A percentile compares a stretch with the other conserved stretches of the same genome.
These are phyloP conservation scores for Lepus americanus DNA, from an alignment of 2,113 vertebrate genomes.

Conservation along the genomic window DNA sequence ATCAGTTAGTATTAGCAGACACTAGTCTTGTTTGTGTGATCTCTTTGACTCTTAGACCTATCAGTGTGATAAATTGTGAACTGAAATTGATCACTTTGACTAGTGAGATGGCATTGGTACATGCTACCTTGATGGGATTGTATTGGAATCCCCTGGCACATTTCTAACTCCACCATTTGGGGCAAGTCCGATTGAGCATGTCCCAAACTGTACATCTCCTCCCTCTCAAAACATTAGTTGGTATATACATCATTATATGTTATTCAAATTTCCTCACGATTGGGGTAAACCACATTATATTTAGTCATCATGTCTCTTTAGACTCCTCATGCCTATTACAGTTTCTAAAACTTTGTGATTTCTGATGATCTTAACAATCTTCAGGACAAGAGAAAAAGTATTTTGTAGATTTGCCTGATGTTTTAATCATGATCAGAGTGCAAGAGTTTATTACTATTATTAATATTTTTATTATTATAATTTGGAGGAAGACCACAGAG, in stretches of 20 bases:
- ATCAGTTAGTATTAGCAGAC: too few relatives aligned
- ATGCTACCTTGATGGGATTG: too few relatives aligned
- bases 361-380: background rate
- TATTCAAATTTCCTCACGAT: background rate
- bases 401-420: background rate
- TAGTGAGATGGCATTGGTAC: too few relatives aligned
- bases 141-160: too few relatives aligned
- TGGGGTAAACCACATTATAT: background rate
- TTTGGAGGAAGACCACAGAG: background rate
- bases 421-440: background rate
- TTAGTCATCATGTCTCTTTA: background rate
- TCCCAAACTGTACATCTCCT: too few relatives aligned
- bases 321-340: background rate
- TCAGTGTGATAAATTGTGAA: too few relatives aligned
- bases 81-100: too few relatives aligned
- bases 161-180: too few relatives aligned
- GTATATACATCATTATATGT: background rate
- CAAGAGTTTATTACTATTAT: too few relatives aligned
- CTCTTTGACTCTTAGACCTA: too few relatives aligned
- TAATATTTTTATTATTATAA: background rate
- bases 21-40: too few relatives aligned
- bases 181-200: too few relatives aligned
- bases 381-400: background rate
- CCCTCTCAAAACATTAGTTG: background rate
- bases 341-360: background rate